Evolutionary conservation across 1,140 invertebrate genomes (phyloP).

Genomic region (Battus philenor): DNA sequence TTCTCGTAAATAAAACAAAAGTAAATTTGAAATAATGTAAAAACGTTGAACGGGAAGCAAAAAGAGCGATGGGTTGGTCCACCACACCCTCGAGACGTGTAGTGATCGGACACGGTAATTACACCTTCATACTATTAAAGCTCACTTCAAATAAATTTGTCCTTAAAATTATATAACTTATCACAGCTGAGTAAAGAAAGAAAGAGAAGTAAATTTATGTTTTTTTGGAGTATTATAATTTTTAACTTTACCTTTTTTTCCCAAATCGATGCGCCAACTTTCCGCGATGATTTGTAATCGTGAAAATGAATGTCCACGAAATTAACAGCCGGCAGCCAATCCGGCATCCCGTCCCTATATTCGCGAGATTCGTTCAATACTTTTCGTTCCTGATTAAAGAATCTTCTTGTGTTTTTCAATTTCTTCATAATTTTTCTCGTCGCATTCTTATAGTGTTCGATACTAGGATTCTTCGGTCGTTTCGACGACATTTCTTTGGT

Average conservation of each 20-base stretch:
- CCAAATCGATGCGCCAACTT: conserved; percentile 35
- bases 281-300: conserved; percentile 37
- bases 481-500: conserved; percentile 46
- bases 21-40: conserved; percentile 63
- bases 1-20: conserved; percentile 60
- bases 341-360: conserved; percentile 55
- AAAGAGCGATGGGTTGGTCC: conserved; percentile 54
- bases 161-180: conserved; percentile 18
- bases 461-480: conserved; percentile 36
- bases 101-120: conserved; percentile 56
- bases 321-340: conserved; percentile 61
- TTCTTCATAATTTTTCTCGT: conserved; percentile 55
- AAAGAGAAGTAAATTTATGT: conserved; percentile 13
- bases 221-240: not conserved
- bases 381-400: conserved; percentile 46
- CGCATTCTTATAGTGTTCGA: conserved; percentile 48
- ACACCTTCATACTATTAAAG: conserved; percentile 56
- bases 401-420: conserved; percentile 52
- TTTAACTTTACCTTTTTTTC: conserved; percentile 55
- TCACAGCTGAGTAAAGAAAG: too few relatives aligned
- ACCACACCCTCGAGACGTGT: conserved; percentile 49
- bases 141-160: conserved; percentile 36
- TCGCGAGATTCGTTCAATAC: conserved; percentile 49
- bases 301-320: conserved; percentile 62
- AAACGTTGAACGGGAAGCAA: conserved; percentile 58